These are phyloP conservation scores for Pyrocephalus nanus DNA, from an alignment of 2,797 vertebrate genomes.

Conservation along the genomic window DNA sequence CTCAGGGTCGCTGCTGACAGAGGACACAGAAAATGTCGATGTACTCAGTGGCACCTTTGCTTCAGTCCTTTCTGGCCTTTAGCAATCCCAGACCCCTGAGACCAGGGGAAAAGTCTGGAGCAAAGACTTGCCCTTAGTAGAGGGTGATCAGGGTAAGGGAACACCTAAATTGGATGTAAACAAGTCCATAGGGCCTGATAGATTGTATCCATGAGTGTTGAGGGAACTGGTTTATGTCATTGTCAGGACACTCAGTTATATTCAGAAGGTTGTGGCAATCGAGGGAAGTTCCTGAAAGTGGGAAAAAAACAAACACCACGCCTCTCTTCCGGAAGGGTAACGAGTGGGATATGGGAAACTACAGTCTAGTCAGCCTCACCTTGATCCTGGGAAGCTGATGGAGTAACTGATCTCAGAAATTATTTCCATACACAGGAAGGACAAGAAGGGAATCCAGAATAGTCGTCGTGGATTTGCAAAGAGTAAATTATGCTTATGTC, in stretches of 20 bases:
- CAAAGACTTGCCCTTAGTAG: neutral
- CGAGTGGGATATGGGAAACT: neutral
- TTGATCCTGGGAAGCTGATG: neutral
- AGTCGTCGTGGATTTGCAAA: neutral
- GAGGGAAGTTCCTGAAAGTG: neutral
- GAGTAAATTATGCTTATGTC: neutral
- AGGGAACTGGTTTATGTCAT: neutral
- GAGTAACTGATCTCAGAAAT: neutral
- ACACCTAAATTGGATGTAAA: neutral
- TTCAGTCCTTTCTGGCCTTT: neutral
- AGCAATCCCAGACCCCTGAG: neutral
- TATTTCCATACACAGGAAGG: neutral
- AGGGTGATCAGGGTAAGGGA: neutral
- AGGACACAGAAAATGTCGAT: neutral
- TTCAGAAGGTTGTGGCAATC: neutral
- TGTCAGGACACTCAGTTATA: neutral
- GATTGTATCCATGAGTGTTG: neutral
- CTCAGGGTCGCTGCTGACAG: neutral
- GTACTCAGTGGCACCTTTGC: neutral
- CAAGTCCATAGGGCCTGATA: neutral
- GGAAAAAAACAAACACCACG: rapidly evolving
- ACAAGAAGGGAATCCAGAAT: neutral
- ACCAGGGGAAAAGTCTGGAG: neutral
- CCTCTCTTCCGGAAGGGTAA: neutral
- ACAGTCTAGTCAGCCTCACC: neutral